Evolutionary conservation across 2,113 vertebrate species (phyloP).

Genomic region (Pollachius pollachius): DNA sequence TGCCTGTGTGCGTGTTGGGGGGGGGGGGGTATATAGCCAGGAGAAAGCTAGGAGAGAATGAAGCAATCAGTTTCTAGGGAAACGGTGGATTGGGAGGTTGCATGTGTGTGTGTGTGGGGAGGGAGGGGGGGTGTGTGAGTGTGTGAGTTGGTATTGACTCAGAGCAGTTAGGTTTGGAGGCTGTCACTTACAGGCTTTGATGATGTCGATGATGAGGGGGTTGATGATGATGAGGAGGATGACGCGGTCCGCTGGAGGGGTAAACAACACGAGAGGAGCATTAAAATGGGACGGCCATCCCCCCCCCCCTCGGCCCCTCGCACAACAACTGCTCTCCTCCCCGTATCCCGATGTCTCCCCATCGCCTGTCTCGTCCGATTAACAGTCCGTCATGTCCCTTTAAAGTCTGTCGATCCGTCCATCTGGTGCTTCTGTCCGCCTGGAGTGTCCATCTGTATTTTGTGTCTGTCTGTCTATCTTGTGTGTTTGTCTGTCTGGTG

Average conservation of each 20-base stretch:
- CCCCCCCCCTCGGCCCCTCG: constrained; percentile 10
- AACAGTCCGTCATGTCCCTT: no score
- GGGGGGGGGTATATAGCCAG: no score
- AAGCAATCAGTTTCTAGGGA: constrained; percentile 60
- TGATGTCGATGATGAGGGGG: constrained; percentile 14
- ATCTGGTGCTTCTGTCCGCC: no score
- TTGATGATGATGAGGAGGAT: background rate
- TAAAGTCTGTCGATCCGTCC: no score
- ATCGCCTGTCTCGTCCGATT: background rate
- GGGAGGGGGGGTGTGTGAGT: background rate
- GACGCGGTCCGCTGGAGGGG: constrained; percentile 50
- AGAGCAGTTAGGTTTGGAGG: no score
- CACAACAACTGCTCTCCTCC: constrained; percentile 2
- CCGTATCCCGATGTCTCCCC: background rate
- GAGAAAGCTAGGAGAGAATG: constrained; percentile 23
- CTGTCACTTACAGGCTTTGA: constrained; percentile 59
- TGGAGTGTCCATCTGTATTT: no score
- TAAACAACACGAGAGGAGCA: constrained; percentile 48
- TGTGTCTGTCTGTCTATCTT: constrained; percentile 2
- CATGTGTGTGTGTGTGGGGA: constrained; percentile 18
- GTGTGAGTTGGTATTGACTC: constrained; percentile 28
- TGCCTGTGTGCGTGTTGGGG: background rate
- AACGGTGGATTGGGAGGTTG: constrained; percentile 3
- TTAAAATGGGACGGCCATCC: background rate
- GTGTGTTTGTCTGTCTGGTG: background rate